Conservation (phyloP, 2,113 vertebrate genomes). For the Vireo altiloquus region DNA sequence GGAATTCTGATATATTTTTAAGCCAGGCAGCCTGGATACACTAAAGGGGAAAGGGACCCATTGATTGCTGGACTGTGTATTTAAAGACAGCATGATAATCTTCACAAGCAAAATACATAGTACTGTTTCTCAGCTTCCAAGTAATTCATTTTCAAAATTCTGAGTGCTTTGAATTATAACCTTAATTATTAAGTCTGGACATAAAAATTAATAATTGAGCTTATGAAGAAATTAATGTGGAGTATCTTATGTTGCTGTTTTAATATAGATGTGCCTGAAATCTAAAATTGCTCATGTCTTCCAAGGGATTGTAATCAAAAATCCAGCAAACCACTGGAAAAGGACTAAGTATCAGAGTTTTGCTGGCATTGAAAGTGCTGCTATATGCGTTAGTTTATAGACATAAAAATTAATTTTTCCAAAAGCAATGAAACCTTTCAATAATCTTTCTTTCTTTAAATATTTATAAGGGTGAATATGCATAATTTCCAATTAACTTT, state of each 20-base stretch:
- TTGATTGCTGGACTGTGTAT: neutral
- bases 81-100: neutral
- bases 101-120: neutral
- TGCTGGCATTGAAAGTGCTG: neutral
- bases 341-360: neutral
- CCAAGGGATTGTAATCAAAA: neutral
- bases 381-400: neutral
- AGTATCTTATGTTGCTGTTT: neutral
- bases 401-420: neutral
- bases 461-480: constrained; percentile 41
- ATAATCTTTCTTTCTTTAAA: constrained; percentile 36
- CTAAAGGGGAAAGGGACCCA: neutral
- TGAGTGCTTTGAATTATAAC: neutral
- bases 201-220: neutral
- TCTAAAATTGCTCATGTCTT: neutral
- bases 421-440: neutral
- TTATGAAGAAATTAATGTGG: neutral
- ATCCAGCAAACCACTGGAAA: neutral
- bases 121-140: neutral
- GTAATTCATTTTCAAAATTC: neutral
- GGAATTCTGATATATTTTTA: neutral
- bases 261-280: neutral
- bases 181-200: neutral
- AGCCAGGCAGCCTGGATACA: neutral
- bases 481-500: constrained; percentile 42